phyloP scores from a whole-genome alignment of 2,888 invertebrate species.

The Nomada goodeniana region DNA sequence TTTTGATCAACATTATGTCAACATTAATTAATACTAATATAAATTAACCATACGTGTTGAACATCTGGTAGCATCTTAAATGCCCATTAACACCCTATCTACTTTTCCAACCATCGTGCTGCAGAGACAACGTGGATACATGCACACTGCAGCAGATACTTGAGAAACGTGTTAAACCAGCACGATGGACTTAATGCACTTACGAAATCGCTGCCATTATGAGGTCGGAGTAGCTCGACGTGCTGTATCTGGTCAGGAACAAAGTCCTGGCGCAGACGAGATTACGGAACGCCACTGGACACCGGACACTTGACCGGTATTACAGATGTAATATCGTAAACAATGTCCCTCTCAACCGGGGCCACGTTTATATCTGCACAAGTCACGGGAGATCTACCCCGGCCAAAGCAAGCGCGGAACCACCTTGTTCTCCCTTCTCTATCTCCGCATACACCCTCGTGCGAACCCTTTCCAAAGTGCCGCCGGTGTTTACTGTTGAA shows the following conservation, averaged over 20 bases:
- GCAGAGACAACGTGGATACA: constrained; percentile 1
- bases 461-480: constrained; percentile 71
- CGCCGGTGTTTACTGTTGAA: constrained; percentile 79
- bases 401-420: constrained; percentile 26
- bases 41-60: too few relatives aligned
- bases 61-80: neutral
- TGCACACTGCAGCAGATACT: constrained; percentile 35
- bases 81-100: neutral
- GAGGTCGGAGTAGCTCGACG: constrained; percentile 72
- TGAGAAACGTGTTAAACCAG: constrained; percentile 57
- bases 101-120: neutral
- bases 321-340: constrained; percentile 82
- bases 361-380: constrained; percentile 66
- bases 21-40: too few relatives aligned
- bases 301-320: constrained; percentile 80
- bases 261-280: constrained; percentile 72
- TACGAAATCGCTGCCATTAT: constrained; percentile 53
- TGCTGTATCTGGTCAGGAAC: constrained; percentile 81
- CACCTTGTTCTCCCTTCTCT: constrained; percentile 61
- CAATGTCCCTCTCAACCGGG: constrained; percentile 74
- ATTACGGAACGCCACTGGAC: constrained; percentile 74
- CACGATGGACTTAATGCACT: constrained; percentile 25
- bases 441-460: constrained; percentile 57
- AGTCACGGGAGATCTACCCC: constrained; percentile 58
- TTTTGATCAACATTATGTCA: too few relatives aligned